Evolutionary conservation across 2,888 invertebrate species (phyloP).

Genomic region (Bellardia pandia): DNA sequence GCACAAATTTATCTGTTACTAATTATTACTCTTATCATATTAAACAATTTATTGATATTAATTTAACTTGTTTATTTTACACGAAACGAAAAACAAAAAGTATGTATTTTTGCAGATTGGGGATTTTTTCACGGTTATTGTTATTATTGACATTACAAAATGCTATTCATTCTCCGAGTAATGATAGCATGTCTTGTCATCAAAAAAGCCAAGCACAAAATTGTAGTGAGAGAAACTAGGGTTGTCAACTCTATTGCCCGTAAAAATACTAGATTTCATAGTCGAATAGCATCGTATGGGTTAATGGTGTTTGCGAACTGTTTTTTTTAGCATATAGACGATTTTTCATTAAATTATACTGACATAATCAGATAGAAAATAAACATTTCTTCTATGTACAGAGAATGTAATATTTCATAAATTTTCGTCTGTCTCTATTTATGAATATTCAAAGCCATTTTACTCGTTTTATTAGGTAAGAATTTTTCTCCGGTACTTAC

Average conservation of each 20-base stretch:
- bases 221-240: not conserved
- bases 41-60: slow-evolving; percentile 25
- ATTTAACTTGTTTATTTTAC: slow-evolving; percentile 36
- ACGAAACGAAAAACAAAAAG: slow-evolving; percentile 11
- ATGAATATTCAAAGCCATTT: no score
- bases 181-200: slow-evolving; percentile 35
- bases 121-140: slow-evolving; percentile 41
- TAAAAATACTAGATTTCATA: no score
- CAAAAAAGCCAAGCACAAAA: slow-evolving; percentile 10
- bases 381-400: no score
- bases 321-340: no score
- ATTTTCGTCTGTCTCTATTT: no score
- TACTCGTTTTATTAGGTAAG: no score
- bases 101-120: slow-evolving; percentile 5
- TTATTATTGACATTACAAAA: slow-evolving; percentile 49
- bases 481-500: not conserved
- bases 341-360: no score
- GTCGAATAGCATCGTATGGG: not conserved
- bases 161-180: slow-evolving; percentile 15
- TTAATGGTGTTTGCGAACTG: no score
- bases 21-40: slow-evolving; percentile 26
- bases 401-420: no score
- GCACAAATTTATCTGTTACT: slow-evolving; percentile 17
- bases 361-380: no score
- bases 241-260: not conserved